Percentiles rank a stretch among this genome's conserved stretches.
Conservation (phyloP, 2,888 invertebrate species). For the Graphium colonna region DNA sequence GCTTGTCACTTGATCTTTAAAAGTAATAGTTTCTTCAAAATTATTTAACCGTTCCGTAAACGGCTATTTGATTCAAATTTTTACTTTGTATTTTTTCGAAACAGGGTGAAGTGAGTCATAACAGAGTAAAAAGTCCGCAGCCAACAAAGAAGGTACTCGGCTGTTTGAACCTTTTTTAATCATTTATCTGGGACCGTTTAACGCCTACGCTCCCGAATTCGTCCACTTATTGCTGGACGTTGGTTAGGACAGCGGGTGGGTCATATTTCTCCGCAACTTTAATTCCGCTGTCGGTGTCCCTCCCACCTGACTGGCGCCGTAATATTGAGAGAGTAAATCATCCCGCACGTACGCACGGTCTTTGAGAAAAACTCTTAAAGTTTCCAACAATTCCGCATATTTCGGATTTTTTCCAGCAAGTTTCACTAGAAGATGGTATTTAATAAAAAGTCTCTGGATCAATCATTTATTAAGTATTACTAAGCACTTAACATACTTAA, state of each 20-base stretch:
- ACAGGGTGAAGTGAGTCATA: too few species aligned
- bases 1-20: too few species aligned
- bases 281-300: slow-evolving; percentile 54
- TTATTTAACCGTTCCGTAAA: too few species aligned
- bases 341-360: slow-evolving; percentile 27
- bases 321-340: slow-evolving; percentile 67
- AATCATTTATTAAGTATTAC: too few species aligned
- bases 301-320: slow-evolving; percentile 54
- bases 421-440: slow-evolving; percentile 1
- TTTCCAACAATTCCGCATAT: slow-evolving; percentile 18
- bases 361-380: slow-evolving; percentile 13
- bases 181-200: slow-evolving; percentile 1
- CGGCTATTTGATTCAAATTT: too few species aligned
- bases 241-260: slow-evolving; percentile 35
- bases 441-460: not conserved
- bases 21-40: too few species aligned
- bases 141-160: not conserved
- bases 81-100: too few species aligned
- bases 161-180: not conserved
- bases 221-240: slow-evolving; percentile 19
- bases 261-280: slow-evolving; percentile 59
- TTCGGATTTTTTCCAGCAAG: slow-evolving; percentile 16
- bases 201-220: slow-evolving; percentile 1
- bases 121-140: not conserved
- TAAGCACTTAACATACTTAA: too few species aligned